Evolutionary conservation across 2,888 invertebrate genomes (phyloP), one percentile per base, ranked within the genome.

Genomic region (Mesopsocus fuscifrons): DNA sequence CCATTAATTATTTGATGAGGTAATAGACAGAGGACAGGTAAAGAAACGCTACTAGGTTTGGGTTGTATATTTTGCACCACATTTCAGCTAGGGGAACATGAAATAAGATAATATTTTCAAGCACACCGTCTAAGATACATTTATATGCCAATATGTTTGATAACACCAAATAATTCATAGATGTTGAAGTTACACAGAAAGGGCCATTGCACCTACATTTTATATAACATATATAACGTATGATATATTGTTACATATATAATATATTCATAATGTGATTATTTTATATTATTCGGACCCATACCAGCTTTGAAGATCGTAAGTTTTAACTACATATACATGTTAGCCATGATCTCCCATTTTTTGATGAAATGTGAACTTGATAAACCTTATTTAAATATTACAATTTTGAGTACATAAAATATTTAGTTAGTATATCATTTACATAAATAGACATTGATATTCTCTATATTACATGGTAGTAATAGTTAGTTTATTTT

Each of bases 251-350:
- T 45, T 6, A 26, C 38, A 20, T 20, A 38, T 38, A 20, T 40
- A 34, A 41, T 23, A 41, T 32, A 41, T 44, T 32, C 32, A 31
- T 31, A 41, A 17, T 40, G 32, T 34, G 26, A 32, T 44, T 22
- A 22, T 44, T 40, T 44, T 38, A 38, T 47, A n/a, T n/a, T n/a
- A n/a, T 52, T 54, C 54, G 54, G 54, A 52, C 54, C 54, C 54
- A 52, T 48, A 54, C 54, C 54, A 54, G 54, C 54, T 53, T 50
- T 44, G n/a, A n/a, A n/a, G n/a, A n/a, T n/a, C n/a, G n/a, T n/a
- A n/a, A n/a, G n/a, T n/a, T n/a, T n/a, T n/a, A n/a, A n/a, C n/a
- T n/a, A n/a, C n/a, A n/a, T n/a, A n/a, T n/a, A n/a, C n/a, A n/a
- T n/a, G n/a, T n/a, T n/a, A n/a, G n/a, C n/a, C n/a, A n/a, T n/a